Conservation (phyloP, 2,113 vertebrate genomes). For the Podilymbus podiceps region DNA sequence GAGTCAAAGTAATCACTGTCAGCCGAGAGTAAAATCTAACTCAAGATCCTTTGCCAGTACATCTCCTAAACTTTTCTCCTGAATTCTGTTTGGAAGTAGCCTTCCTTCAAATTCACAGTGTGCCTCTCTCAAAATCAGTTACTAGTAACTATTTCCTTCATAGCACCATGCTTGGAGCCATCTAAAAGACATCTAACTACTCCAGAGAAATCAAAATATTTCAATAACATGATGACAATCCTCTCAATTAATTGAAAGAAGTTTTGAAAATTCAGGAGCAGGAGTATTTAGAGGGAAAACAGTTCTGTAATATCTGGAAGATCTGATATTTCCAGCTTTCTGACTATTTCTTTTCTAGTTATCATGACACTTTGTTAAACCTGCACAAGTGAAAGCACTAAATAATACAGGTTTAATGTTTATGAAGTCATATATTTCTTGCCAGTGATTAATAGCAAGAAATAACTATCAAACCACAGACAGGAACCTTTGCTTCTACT, state of each 20-base stretch:
- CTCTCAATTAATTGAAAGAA: not conserved
- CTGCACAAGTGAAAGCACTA: not conserved
- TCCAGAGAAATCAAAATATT: not conserved
- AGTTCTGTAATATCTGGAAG: not conserved
- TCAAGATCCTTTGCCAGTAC: not conserved
- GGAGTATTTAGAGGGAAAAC: not conserved
- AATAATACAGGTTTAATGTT: constrained; percentile 13
- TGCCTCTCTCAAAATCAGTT: not conserved
- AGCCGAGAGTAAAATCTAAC: not conserved
- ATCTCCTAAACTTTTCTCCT: not conserved
- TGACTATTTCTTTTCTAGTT: not conserved
- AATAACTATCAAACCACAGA: not conserved
- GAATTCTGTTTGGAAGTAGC: not conserved
- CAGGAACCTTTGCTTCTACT: constrained; percentile 26
- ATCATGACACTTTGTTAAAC: not conserved
- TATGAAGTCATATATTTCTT: constrained; percentile 23
- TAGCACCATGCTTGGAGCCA: not conserved
- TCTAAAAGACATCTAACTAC: not conserved
- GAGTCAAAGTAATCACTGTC: not conserved
- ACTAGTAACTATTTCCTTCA: not conserved
- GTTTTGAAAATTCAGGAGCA: not conserved
- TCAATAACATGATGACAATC: not conserved
- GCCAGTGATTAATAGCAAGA: constrained; percentile 5
- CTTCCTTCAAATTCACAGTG: not conserved
- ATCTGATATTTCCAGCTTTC: not conserved